A percentile compares a stretch with the other conserved stretches of the same genome.
phyloP scores from a whole-genome alignment of 2,797 vertebrate species.

The Hypotaenidia okinawae region DNA sequence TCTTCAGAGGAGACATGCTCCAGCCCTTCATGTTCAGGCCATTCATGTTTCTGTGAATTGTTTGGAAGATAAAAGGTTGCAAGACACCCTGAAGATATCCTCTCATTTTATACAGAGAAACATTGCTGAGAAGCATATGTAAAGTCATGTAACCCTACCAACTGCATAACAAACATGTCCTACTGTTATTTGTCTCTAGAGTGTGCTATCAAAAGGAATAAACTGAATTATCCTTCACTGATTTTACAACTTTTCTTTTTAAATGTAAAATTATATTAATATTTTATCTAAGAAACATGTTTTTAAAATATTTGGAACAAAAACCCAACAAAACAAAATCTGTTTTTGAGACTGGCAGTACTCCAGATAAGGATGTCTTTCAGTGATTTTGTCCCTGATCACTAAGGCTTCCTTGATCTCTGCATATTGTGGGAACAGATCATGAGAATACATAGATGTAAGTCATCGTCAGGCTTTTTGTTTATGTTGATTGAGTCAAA shows the following conservation, averaged over 20 bases:
- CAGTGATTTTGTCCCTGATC: neutral
- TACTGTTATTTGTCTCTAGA: neutral
- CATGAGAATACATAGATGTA: neutral
- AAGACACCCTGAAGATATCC: neutral
- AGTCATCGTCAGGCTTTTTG: neutral
- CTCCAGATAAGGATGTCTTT: neutral
- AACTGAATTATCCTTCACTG: neutral
- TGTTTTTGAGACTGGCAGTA: neutral
- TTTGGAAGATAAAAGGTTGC: neutral
- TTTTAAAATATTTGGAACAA: neutral
- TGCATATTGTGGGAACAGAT: neutral
- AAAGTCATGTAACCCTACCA: neutral
- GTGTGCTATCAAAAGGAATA: neutral
- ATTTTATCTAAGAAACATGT: neutral
- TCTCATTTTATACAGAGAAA: neutral
- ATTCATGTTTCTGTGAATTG: neutral
- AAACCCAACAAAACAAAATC: accelerated
- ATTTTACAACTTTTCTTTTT: neutral
- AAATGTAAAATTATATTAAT: neutral
- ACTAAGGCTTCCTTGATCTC: neutral
- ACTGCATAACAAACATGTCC: neutral
- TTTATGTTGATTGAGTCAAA: neutral
- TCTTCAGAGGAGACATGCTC: too few relatives aligned
- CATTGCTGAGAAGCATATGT: neutral
- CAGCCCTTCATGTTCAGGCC: too few relatives aligned